Evolutionary conservation across 2,113 vertebrate species (phyloP).

Genomic region (Aramus guarauna): DNA sequence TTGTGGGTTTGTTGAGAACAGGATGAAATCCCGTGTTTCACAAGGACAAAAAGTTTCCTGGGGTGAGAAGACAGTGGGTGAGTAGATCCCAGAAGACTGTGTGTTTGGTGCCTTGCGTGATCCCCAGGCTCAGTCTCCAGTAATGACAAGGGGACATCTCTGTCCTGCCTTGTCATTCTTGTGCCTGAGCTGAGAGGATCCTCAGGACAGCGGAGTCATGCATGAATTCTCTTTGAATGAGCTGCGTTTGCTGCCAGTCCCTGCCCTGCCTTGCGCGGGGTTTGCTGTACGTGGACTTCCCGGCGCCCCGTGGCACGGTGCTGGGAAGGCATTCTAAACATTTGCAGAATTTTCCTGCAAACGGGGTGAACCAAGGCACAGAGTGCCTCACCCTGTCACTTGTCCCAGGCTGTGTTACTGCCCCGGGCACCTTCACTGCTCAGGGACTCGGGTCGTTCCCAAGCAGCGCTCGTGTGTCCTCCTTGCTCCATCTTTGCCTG

Average conservation of each 20-base stretch:
- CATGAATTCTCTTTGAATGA: neutral
- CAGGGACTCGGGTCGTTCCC: neutral
- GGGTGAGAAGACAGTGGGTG: neutral
- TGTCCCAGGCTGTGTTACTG: neutral
- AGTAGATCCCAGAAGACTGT: neutral
- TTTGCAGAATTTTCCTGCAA: neutral
- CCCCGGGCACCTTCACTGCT: neutral
- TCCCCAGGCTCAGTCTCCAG: neutral
- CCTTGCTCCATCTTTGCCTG: neutral
- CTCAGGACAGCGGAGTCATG: neutral
- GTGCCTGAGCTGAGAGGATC: neutral
- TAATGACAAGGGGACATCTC: neutral
- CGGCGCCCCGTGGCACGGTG: accelerated
- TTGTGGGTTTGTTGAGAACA: neutral
- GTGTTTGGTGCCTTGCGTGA: neutral
- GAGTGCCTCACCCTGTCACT: neutral
- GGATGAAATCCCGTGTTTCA: neutral
- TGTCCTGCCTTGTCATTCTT: neutral
- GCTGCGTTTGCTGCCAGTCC: neutral
- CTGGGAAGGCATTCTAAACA: neutral
- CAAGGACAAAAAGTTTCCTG: neutral
- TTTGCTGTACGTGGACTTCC: neutral
- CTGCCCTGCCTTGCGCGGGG: neutral
- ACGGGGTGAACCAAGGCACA: neutral
- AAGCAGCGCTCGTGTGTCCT: neutral